A percentile compares a stretch with the other conserved stretches of the same genome.
phyloP scores from a whole-genome alignment of 2,797 vertebrate genomes.

The Sarcoramphus papa region DNA sequence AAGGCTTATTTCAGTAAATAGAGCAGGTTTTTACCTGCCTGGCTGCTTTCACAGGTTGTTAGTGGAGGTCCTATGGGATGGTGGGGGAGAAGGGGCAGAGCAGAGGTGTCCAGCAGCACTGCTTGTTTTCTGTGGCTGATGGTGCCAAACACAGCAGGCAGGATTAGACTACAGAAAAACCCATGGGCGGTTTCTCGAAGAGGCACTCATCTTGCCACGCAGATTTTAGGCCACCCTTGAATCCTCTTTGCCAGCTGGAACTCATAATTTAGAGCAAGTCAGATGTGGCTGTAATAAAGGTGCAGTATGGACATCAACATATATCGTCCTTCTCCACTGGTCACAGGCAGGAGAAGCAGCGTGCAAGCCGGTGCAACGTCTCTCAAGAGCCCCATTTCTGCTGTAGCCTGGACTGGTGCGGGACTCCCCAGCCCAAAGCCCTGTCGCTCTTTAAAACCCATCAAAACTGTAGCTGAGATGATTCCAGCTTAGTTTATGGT shows the following conservation, averaged over 20 bases:
- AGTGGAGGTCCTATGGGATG: background rate
- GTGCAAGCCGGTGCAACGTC: accelerated
- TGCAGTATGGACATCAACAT: background rate
- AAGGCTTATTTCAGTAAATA: background rate
- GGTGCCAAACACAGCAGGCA: background rate
- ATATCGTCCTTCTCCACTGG: too few relatives aligned
- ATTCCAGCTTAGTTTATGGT: background rate
- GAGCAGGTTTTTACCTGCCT: background rate
- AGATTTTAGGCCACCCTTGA: background rate
- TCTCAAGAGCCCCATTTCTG: background rate
- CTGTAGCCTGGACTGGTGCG: background rate
- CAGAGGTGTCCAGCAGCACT: background rate
- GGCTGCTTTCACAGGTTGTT: background rate
- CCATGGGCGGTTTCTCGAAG: background rate
- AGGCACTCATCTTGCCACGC: too few relatives aligned
- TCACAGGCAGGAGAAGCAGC: background rate
- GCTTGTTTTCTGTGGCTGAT: background rate
- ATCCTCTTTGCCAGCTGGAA: background rate
- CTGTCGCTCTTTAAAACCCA: background rate
- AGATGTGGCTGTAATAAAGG: background rate
- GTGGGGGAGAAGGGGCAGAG: background rate
- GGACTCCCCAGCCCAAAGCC: background rate
- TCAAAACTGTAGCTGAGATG: accelerated
- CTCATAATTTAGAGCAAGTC: background rate
- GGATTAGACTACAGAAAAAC: background rate